A percentile compares a stretch with the other conserved stretches of the same genome.
Conservation (phyloP, 2,113 vertebrate genomes). For the Leptobrachium ailaonicum region DNA sequence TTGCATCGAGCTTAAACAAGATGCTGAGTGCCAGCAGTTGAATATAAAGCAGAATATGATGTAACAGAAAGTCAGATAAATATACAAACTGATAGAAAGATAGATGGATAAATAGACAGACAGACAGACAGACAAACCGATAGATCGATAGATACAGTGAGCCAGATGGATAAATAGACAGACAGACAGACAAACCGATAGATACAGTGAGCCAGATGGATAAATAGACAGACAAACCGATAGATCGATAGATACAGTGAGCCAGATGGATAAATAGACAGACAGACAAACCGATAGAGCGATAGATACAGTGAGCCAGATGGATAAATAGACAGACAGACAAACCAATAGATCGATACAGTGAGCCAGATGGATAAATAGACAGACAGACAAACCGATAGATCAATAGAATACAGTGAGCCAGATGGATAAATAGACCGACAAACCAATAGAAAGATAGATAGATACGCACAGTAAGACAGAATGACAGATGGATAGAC, state of each 20-base stretch:
- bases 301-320: no score
- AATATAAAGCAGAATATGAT: conserved; percentile 2
- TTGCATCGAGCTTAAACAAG: conserved; percentile 38
- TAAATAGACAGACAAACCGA: neutral
- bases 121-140: no score
- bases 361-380: neutral
- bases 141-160: no score
- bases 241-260: neutral
- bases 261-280: no score
- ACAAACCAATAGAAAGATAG: neutral
- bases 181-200: no score
- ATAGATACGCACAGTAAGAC: neutral
- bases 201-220: no score
- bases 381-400: no score
- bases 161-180: no score
- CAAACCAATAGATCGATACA: neutral
- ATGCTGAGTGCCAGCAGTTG: conserved; percentile 33
- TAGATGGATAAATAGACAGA: neutral
- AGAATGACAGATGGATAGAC: neutral
- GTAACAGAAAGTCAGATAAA: neutral
- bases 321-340: no score
- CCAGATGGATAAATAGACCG: no score
- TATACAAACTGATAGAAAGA: neutral
- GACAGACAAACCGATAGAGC: no score
- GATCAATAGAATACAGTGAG: no score